Evolutionary conservation across 2,113 vertebrate species (phyloP).

Genomic region (Nansenia antarctica): DNA sequence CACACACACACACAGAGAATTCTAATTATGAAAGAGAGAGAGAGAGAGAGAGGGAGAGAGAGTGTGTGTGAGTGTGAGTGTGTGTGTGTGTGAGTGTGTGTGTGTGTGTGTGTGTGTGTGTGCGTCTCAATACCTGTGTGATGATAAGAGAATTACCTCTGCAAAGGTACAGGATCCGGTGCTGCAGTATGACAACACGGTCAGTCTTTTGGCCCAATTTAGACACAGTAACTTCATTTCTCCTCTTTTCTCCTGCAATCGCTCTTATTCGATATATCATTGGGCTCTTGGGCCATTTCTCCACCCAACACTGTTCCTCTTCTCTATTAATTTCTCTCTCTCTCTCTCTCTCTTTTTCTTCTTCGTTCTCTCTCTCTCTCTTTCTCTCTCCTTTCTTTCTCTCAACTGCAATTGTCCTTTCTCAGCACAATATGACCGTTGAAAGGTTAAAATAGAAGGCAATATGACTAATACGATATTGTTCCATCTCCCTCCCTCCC

Average conservation of each 20-base stretch:
- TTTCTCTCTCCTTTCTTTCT: slow-evolving; percentile 61
- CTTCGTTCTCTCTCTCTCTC: slow-evolving; percentile 17
- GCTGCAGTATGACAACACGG: background rate
- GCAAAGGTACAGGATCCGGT: background rate
- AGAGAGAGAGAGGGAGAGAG: background rate
- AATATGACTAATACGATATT: background rate
- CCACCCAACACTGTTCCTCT: background rate
- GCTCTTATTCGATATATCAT: no score
- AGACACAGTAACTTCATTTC: no score
- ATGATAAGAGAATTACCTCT: background rate
- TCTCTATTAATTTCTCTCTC: background rate
- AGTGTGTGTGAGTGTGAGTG: background rate
- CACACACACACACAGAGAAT: background rate
- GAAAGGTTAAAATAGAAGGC: background rate
- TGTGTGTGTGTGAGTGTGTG: background rate
- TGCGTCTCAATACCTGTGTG: background rate
- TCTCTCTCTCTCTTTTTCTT: background rate
- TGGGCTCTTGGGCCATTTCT: no score
- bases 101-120: background rate
- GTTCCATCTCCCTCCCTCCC: background rate
- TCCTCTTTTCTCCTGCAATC: no score
- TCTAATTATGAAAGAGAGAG: background rate
- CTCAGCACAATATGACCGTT: background rate
- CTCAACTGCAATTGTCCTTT: background rate
- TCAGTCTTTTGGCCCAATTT: background rate